Percentiles rank a stretch among this genome's conserved stretches.
phyloP scores from a whole-genome alignment of 1,140 invertebrate species.

The Globodera ellingtonae region DNA sequence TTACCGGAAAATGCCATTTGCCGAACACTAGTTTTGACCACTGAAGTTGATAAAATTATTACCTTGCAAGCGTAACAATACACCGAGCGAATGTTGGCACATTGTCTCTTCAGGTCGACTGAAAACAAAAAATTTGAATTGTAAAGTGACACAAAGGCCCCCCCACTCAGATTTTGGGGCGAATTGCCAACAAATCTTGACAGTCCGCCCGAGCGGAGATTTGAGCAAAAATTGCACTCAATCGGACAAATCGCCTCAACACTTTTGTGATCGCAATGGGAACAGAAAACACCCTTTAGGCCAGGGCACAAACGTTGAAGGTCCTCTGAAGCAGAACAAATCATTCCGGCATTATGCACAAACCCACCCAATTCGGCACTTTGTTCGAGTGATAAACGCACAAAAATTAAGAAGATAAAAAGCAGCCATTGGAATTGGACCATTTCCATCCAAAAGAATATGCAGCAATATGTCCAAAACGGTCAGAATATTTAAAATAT shows the following conservation, averaged over 20 bases:
- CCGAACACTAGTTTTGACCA: no score
- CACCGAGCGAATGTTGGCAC: neutral
- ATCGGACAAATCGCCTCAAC: conserved; percentile 24
- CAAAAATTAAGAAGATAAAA: neutral
- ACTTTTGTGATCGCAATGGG: conserved; percentile 27
- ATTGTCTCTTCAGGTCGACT: neutral
- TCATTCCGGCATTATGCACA: neutral
- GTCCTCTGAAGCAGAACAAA: neutral
- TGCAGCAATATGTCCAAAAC: no score
- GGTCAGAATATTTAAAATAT: no score
- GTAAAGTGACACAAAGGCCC: neutral
- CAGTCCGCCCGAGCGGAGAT: neutral
- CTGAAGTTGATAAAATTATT: neutral
- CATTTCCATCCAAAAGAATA: no score
- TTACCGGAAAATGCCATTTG: no score
- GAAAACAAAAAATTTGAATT: neutral
- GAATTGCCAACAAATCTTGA: neutral
- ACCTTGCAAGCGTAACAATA: conserved; percentile 1
- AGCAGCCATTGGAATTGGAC: neutral
- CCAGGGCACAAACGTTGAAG: conserved; percentile 17
- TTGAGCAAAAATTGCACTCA: conserved; percentile 19
- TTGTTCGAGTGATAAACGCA: neutral
- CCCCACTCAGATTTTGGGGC: neutral
- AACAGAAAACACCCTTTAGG: conserved; percentile 14
- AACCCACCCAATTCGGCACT: conserved; percentile 10